phyloP scores from a whole-genome alignment of 2,113 vertebrate genomes.

The Cebidichthys violaceus region DNA sequence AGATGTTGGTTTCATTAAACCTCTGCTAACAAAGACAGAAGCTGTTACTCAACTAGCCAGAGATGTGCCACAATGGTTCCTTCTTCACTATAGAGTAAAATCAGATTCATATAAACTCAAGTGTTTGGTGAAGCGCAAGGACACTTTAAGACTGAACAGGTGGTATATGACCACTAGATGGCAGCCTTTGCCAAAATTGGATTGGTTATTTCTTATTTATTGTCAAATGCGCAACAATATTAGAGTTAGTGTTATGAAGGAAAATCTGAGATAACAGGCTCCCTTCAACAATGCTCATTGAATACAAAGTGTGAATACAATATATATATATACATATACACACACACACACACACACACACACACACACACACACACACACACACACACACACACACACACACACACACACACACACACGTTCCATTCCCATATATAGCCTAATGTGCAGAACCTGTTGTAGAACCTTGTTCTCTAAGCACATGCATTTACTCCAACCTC shows the following conservation, averaged over 20 bases:
- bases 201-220: neutral
- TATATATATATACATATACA: too few relatives aligned
- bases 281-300: neutral
- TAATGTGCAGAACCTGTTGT: neutral
- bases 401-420: too few relatives aligned
- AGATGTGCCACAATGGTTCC: too few relatives aligned
- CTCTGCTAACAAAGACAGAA: neutral
- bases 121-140: neutral
- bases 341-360: too few relatives aligned
- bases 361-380: too few relatives aligned
- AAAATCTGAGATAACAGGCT: neutral
- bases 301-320: neutral
- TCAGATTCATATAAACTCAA: neutral
- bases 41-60: neutral
- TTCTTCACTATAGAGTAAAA: neutral
- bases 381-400: too few relatives aligned
- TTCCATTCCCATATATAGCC: neutral
- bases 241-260: neutral
- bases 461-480: too few relatives aligned
- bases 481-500: neutral
- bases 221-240: neutral
- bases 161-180: slow-evolving; percentile 58
- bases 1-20: neutral
- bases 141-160: neutral
- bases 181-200: slow-evolving; percentile 30